phyloP scores from a whole-genome alignment of 2,888 invertebrate genomes.

The Rotaria macrura region DNA sequence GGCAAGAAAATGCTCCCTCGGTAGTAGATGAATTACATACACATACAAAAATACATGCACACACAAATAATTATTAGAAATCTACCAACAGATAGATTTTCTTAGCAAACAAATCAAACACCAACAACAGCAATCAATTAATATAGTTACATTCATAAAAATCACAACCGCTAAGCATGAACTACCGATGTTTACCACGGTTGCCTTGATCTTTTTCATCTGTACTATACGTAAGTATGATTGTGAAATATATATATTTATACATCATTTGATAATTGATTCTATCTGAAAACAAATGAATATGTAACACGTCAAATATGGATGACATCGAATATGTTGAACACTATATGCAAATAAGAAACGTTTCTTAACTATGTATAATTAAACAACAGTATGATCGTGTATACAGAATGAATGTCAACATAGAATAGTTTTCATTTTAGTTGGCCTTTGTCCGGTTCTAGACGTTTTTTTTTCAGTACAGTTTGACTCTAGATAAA shows the following conservation, averaged over 20 bases:
- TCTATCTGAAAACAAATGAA: neutral
- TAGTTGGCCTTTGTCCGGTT: neutral
- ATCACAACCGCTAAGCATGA: neutral
- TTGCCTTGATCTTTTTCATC: conserved; percentile 4
- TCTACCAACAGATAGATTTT: neutral
- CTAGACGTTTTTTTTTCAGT: neutral
- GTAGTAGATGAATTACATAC: neutral
- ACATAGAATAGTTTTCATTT: neutral
- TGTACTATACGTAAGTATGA: neutral
- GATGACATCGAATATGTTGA: neutral
- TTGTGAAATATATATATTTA: neutral
- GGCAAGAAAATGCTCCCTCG: conserved; percentile 3
- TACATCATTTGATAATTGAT: neutral
- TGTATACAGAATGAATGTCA: neutral
- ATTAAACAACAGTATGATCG: neutral
- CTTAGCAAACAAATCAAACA: neutral
- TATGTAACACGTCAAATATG: neutral
- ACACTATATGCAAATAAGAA: neutral
- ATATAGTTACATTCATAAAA: neutral
- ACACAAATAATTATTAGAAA: neutral
- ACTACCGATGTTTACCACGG: neutral
- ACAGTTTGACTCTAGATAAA: neutral
- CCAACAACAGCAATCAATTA: neutral
- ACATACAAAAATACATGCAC: neutral
- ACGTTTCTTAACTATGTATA: neutral